A percentile compares a stretch with the other conserved stretches of the same genome.
Evolutionary conservation across 2,113 vertebrate genomes (phyloP).

Genomic region (Gasterosteus nipponicus): DNA sequence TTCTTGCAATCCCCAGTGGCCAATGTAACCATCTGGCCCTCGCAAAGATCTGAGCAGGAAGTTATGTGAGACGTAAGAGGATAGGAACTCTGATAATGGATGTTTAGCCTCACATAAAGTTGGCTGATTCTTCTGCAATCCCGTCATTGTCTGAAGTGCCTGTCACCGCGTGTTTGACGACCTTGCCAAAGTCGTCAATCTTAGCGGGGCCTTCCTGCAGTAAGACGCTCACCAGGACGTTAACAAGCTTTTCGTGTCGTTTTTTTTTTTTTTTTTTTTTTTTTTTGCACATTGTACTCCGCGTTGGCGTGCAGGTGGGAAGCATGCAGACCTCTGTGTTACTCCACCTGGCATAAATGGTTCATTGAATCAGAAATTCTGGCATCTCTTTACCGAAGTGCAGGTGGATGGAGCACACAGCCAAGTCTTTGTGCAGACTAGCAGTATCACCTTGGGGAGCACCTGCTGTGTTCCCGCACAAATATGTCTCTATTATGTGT

Average conservation of each 20-base stretch:
- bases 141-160: conserved; percentile 50
- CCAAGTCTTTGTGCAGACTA: conserved; percentile 67
- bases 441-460: conserved; percentile 44
- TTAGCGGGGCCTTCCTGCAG: neutral
- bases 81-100: conserved; percentile 73
- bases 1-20: conserved; percentile 73
- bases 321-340: conserved; percentile 35
- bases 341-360: conserved; percentile 58
- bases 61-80: conserved; percentile 73
- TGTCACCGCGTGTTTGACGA: conserved; percentile 34
- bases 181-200: conserved; percentile 20
- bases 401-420: conserved; percentile 69
- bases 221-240: conserved; percentile 12
- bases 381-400: conserved; percentile 62
- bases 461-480: conserved; percentile 63
- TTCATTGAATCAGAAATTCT: conserved; percentile 68
- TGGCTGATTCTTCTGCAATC: conserved; percentile 56
- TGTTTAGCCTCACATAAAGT: conserved; percentile 66
- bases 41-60: conserved; percentile 78
- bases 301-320: conserved; percentile 35
- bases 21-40: conserved; percentile 79
- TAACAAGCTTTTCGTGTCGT: neutral
- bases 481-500: conserved; percentile 50
- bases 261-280: conserved; percentile 13
- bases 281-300: conserved; percentile 1